Evolutionary conservation across 2,113 vertebrate genomes (phyloP).

Genomic region (Silurus glanis): DNA sequence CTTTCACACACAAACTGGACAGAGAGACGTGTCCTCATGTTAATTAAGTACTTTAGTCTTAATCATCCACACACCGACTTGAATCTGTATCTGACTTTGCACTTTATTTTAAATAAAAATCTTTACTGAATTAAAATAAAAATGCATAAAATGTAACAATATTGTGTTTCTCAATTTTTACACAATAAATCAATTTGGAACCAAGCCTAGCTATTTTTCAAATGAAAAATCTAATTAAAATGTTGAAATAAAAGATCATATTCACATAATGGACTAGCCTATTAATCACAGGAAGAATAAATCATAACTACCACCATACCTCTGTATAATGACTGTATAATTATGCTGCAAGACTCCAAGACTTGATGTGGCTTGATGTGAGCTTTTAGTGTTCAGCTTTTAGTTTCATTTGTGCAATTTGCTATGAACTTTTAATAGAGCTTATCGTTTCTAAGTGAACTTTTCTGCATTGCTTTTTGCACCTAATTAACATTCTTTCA

Average conservation of each 20-base stretch:
- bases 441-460: not conserved
- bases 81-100: not conserved
- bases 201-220: not conserved
- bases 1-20: slow-evolving; percentile 57
- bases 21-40: slow-evolving; percentile 44
- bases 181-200: not conserved
- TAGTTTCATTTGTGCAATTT: not conserved
- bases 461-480: not conserved
- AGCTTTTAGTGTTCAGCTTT: not conserved
- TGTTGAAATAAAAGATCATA: not conserved
- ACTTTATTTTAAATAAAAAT: not conserved
- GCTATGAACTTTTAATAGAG: not conserved
- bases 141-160: not conserved
- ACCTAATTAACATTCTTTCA: slow-evolving; percentile 3
- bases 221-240: not conserved
- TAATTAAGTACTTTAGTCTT: not conserved
- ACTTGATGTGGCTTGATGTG: not conserved
- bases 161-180: not conserved
- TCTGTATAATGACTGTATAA: not conserved
- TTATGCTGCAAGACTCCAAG: not conserved
- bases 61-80: not conserved
- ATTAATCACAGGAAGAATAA: not conserved
- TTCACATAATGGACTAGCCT: not conserved
- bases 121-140: not conserved
- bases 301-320: not conserved